These are phyloP conservation scores for Falco rusticolus DNA, from an alignment of 2,797 vertebrate genomes.

Conservation along the genomic window DNA sequence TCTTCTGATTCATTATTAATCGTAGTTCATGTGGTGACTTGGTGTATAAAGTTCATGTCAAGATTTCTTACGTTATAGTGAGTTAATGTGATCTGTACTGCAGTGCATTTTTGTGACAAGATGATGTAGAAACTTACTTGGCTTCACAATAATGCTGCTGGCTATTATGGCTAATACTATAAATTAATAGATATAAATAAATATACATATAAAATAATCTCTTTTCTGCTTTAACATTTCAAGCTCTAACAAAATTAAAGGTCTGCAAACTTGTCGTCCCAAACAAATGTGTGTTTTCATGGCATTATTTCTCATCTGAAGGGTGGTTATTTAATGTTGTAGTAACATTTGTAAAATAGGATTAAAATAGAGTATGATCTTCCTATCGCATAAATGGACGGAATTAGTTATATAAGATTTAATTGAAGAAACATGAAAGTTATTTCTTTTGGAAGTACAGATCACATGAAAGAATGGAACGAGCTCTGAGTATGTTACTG, in stretches of 20 bases:
- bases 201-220: not conserved
- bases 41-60: slow-evolving; percentile 54
- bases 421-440: slow-evolving; percentile 35
- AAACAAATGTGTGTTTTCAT: not conserved
- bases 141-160: not conserved
- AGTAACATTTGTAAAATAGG: not conserved
- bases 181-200: not conserved
- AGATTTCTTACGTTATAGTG: slow-evolving; percentile 54
- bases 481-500: not conserved
- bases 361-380: slow-evolving; percentile 29
- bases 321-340: not conserved
- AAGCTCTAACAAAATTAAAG: not conserved
- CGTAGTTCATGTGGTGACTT: slow-evolving; percentile 57
- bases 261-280: not conserved
- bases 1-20: slow-evolving; percentile 75
- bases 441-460: slow-evolving; percentile 26
- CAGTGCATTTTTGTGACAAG: not conserved
- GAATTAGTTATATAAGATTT: slow-evolving; percentile 16
- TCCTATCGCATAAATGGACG: not conserved
- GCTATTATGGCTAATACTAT: not conserved
- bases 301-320: slow-evolving; percentile 1
- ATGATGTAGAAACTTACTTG: not conserved
- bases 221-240: slow-evolving; percentile 15
- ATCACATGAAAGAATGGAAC: slow-evolving; percentile 12
- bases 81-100: slow-evolving; percentile 29